Base-by-base conservation (phyloP, 1,140 invertebrate genomes). In the Pseudomyrmex sp. region DNA sequence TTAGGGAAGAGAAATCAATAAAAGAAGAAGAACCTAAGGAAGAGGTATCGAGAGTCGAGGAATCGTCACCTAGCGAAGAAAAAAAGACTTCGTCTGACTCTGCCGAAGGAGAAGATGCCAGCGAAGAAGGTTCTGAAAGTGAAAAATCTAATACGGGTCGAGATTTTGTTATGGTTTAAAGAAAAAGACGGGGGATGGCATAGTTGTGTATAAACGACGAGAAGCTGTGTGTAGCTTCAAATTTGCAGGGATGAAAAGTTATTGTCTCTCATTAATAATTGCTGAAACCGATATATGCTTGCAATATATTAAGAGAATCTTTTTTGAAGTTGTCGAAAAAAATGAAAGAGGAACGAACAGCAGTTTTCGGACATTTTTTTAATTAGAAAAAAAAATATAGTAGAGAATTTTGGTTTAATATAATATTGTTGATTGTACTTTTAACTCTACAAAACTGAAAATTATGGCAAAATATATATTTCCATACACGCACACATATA, bases 141-240 rank as follows among this genome's bases (percentile, higher is more conserved):
- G 94, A 94, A 88, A 96, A 97, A 65, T 97, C 97, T 12, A 97
- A 97, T 88, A 97, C 97, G 0, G 97, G 96, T 61, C 95, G 96
- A 90, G 97, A 98, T 95, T 98, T 97, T 92, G 97, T 97, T 93
- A 97, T 98, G 88, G 35, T 89, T 72, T 89, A 89, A 8, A 62
- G 61, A 2, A 73, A 20, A 15, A 12, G 8, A n/a, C 50, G 83
- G 18, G n/a, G 8, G 58, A 20, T 35, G 35, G 35, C 35, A 35
- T 35, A 35, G 35, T 35, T 35, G 0, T 35, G 0, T 35, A 35
- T 35, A 35, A 35, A 35, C 35, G 35, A 35, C 35, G 35, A 35
- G 35, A 35, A 35, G 35, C 35, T 35, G 5, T 35, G 35, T 35
- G 35, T 82, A 85, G 66, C 50, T 88, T 76, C 52, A 58, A 59